A percentile compares a stretch with the other conserved stretches of the same genome.
Conservation (phyloP, 2,888 invertebrate genomes). For the Rhagium mordax region DNA sequence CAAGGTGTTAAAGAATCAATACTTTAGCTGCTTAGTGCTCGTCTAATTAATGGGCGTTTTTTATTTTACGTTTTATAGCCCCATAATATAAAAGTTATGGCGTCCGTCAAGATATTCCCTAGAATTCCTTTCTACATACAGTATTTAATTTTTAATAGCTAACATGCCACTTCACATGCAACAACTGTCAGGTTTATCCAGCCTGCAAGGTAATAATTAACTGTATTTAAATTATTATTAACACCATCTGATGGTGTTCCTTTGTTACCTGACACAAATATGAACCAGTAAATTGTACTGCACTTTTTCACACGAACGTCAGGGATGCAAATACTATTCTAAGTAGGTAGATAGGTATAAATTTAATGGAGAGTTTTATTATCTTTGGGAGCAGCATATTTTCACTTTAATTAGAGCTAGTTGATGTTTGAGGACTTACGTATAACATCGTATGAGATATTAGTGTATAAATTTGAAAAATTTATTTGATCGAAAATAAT, state of each 20-base stretch:
- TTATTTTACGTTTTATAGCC: neutral
- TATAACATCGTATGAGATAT: too few relatives aligned
- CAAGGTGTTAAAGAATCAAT: too few relatives aligned
- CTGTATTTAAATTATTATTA: conserved; percentile 21
- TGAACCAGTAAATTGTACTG: neutral
- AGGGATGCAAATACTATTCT: neutral
- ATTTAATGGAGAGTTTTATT: neutral
- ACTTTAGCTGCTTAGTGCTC: neutral
- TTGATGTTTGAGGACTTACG: too few relatives aligned
- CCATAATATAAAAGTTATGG: neutral
- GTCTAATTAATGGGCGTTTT: neutral
- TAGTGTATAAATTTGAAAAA: too few relatives aligned
- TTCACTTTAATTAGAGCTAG: too few relatives aligned
- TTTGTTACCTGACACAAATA: neutral
- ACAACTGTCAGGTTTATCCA: conserved; percentile 3
- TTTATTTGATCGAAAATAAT: too few relatives aligned
- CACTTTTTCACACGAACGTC: conserved; percentile 19
- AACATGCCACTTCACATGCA: conserved; percentile 10
- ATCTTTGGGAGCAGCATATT: too few relatives aligned
- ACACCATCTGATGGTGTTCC: neutral
- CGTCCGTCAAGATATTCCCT: neutral
- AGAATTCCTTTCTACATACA: neutral
- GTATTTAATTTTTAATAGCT: conserved; percentile 18
- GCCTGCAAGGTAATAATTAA: conserved; percentile 23
- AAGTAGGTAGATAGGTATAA: neutral